Base-by-base conservation (phyloP, 2,888 invertebrate genomes). In the Drosophila nigricruria region DNA sequence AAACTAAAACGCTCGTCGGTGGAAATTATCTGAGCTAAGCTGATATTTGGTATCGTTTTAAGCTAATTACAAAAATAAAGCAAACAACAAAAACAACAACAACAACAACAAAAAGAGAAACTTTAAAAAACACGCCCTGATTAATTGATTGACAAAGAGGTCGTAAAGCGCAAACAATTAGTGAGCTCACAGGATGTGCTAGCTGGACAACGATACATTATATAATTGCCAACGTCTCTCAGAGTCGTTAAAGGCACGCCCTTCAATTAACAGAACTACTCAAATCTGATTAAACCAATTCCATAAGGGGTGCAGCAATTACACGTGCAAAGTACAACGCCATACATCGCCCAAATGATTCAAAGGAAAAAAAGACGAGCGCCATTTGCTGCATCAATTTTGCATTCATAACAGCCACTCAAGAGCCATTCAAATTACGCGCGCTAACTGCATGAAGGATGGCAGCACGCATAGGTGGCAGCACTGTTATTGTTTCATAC, bases 121-220 rank as follows among this genome's bases (percentile, higher is more conserved):
- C 16, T 50, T 32, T 34, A 18, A 47, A 63, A 62, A 62, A 56
- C 75, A 61, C 79, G 54, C 79, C 75, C 71, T 54, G 53, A 79
- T 79, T 71, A 79, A 75, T 68, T 60, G 63, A 67, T 70, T 58
- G 57, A 67, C 66, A 54, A 74, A 53, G 25, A 58, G 49, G 40
- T 20, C 52, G 68, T 78, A 65, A 73, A 70, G 8, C 25, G 49
- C 20, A 64, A 58, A 54, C 63, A 76, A 77, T 72, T 63, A 73
- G 58, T 34, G 38, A 9, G 43, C 53, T 52, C 65, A 49, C 66
- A 74, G 70, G 79, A 77, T 78, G 49, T 60, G 62, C 38, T 43
- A 5, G 59, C 49, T 52, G 5, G 56, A 53, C 56, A 76, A 14
- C 30, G 56, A 59, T 40, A 18, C 47, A 58, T 65, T 59, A 47